phyloP scores from a whole-genome alignment of 2,888 invertebrate genomes.

The Napeogenes inachia region DNA sequence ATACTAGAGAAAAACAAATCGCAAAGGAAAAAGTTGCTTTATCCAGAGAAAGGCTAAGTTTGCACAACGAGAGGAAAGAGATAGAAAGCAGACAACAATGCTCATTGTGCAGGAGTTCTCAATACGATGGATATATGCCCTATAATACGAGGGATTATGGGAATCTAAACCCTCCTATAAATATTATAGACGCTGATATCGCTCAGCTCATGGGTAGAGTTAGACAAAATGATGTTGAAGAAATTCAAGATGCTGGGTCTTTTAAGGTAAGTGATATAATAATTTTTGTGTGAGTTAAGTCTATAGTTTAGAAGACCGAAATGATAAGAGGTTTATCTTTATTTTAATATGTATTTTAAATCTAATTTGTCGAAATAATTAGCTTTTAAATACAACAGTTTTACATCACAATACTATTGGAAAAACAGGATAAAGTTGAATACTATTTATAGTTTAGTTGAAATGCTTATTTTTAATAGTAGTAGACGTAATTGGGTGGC shows the following conservation, averaged over 20 bases:
- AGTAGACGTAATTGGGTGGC: no score
- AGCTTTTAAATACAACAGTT: no score
- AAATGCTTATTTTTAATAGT: no score
- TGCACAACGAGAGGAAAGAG: slow-evolving; percentile 75
- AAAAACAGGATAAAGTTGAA: no score
- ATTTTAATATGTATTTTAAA: no score
- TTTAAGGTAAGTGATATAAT: slow-evolving; percentile 28
- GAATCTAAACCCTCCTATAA: slow-evolving; percentile 50
- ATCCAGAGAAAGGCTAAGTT: slow-evolving; percentile 75
- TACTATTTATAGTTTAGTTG: no score
- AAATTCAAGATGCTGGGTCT: slow-evolving; percentile 18
- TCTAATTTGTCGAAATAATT: no score
- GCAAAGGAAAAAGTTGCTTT: slow-evolving; percentile 79
- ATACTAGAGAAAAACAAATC: slow-evolving; percentile 77
- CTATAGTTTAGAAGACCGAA: no score
- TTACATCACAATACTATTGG: no score
- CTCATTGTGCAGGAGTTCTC: slow-evolving; percentile 60
- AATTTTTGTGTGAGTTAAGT: no score
- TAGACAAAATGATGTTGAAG: slow-evolving; percentile 24
- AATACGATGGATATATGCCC: slow-evolving; percentile 37
- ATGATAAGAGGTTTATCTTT: no score
- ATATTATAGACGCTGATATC: slow-evolving; percentile 63
- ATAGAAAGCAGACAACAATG: slow-evolving; percentile 63
- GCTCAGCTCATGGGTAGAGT: slow-evolving; percentile 55
- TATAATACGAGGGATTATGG: slow-evolving; percentile 52